Evolutionary conservation across 2,888 invertebrate genomes (phyloP), one percentile per base, ranked within the genome.

Genomic region (Cerceris rybyensis): DNA sequence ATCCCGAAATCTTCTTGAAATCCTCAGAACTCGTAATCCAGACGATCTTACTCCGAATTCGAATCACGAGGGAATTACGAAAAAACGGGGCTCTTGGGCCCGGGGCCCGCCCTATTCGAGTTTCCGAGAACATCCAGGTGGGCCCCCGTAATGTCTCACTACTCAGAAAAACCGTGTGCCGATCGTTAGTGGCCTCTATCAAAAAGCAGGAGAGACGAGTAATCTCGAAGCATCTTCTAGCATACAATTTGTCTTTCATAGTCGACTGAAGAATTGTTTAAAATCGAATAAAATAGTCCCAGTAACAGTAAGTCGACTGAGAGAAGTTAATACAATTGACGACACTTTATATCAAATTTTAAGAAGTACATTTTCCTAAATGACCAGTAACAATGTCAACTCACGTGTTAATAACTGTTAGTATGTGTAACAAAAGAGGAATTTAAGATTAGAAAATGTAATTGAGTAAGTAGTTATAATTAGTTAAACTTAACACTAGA

Each of bases 91-190:
- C 66, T 79, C 76, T 78, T 70, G 74, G 67, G 14, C 28, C 60
- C 11, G 63, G 71, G 59, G 76, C 75, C 73, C 79, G 79, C 78
- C 83, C 87, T 85, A 83, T 86, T 87, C 81, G 76, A 80, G 80
- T 86, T 90, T 90, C 89, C 84, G 55, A 77, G 89, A 90, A 90
- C 84, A 71, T 86, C 80, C 83, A 84, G 86, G 88, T 87, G 87
- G 87, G 74, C 84, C 68, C 59, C 58, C 70, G 69, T 75, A 78
- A 81, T 81, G 69, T 80, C 73, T 52, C 54, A 60, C 70, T 84
- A 79, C 83, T 75, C 72, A 85, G 83, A 88, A 88, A 88, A 73
- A 84, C 81, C 84, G 75, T 81, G 76, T 67, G 67, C 73, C 76
- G 78, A 79, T 76, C 82, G 78, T 84, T 84, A 82, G 72, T 70